Evolutionary conservation across 2,113 vertebrate species (phyloP), one percentile per base, ranked within the genome.

Genomic region (Archocentrus centrarchus): DNA sequence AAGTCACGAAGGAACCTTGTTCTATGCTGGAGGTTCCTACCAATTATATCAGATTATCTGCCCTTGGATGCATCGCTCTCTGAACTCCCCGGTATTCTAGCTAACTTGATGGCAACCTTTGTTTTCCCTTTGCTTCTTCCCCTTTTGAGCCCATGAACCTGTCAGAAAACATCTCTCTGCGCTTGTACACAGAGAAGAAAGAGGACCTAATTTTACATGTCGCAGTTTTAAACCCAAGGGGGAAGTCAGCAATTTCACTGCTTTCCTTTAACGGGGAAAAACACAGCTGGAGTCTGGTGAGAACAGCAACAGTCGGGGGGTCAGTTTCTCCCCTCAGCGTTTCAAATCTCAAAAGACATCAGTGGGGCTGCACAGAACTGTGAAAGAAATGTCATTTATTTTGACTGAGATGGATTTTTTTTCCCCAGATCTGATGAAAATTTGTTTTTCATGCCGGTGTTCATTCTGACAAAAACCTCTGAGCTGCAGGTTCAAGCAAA

Each of bases 371-470:
- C 79, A 77, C 89, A 85, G n/a, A 79, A 86, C 84, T 87, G 84
- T 76, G 82, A 86, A 88, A 86, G 78, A 93, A 93, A 93, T 77
- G 82, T 77, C 78, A 6, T 27, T 11, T 10, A 59, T 62, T 89
- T 91, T 92, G 82, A 94, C 87, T 77, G 80, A 88, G 88, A 92
- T 91, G 13, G 44, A 77, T 87, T 88, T 75, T 58, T 59, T 59
- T 61, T 24, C 77, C 79, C 59, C 82, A 75, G 84, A 90, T 91
- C 68, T 89, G 91, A 91, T 93, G 93, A 93, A 84, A 17, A 89
- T 88, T 90, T 85, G 66, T 82, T 91, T 91, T 88, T 68, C 37
- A 50, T 61, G 63, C 30, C 30, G 68, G 24, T 22, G 44, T 78
- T 83, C 18, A 30, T 59, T 60, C 4, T 79, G 75, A 87, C 47